Evolutionary conservation across 2,113 vertebrate genomes (phyloP).

Genomic region (Etheostoma spectabile): DNA sequence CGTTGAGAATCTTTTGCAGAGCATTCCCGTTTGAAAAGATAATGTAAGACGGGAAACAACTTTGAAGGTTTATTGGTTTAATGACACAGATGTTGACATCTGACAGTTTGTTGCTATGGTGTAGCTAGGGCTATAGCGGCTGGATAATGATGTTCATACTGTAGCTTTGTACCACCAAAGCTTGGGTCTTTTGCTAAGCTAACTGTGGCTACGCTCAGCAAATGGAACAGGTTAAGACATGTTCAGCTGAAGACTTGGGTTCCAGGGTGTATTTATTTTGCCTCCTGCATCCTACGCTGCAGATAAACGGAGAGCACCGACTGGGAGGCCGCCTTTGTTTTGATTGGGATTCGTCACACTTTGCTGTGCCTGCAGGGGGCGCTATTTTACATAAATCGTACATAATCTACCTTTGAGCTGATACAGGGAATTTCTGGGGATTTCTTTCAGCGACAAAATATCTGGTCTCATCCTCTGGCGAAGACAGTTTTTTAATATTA

Average conservation of each 20-base stretch:
- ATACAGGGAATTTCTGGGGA: constrained; percentile 41
- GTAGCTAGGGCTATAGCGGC: no score
- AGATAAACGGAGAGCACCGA: no score
- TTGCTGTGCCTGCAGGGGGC: constrained; percentile 47
- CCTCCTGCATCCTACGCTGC: constrained; percentile 23
- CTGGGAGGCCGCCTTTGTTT: no score
- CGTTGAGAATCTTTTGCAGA: no score
- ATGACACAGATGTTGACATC: no score
- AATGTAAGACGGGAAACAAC: no score
- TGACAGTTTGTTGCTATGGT: no score
- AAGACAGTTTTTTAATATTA: constrained; percentile 53
- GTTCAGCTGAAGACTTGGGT: neutral
- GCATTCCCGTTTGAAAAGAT: no score
- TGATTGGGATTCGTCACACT: constrained; percentile 40
- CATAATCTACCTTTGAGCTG: constrained; percentile 56
- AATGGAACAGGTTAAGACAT: neutral
- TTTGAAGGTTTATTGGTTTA: no score
- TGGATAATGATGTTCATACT: no score
- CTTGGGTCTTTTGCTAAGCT: neutral
- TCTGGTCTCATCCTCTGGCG: constrained; percentile 44
- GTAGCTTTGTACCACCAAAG: no score
- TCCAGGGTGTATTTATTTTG: constrained; percentile 27
- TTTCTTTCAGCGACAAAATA: constrained; percentile 45
- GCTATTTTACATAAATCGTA: constrained; percentile 60
- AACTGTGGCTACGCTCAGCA: neutral